phyloP scores from a whole-genome alignment of 2,888 invertebrate species.

The Cephus pygmeus region DNA sequence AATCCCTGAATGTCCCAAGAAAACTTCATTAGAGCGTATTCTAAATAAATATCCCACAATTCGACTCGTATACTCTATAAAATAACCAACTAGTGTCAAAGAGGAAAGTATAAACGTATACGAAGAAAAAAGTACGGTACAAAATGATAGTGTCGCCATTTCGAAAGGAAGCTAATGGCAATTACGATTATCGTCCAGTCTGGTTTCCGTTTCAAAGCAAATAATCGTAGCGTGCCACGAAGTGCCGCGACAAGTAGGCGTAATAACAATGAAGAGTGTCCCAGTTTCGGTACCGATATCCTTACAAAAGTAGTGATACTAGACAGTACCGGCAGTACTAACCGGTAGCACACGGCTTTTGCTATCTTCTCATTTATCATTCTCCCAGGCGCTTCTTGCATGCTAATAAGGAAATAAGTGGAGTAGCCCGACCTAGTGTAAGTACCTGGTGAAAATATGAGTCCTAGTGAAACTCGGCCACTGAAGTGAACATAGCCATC shows the following conservation, averaged over 20 bases:
- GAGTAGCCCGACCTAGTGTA: constrained; percentile 16
- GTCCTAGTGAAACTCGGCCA: constrained; percentile 7
- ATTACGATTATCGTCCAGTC: background rate
- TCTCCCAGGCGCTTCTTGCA: constrained; percentile 30
- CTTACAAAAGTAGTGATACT: constrained; percentile 4
- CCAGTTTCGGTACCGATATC: constrained; percentile 7
- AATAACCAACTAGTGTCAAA: background rate
- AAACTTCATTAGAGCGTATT: background rate
- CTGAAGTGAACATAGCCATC: background rate
- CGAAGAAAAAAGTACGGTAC: background rate
- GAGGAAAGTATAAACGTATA: background rate
- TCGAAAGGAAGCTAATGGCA: background rate
- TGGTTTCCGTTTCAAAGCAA: background rate
- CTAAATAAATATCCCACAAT: background rate
- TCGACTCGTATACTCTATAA: background rate
- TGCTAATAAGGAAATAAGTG: constrained; percentile 31
- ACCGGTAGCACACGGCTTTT: constrained; percentile 13
- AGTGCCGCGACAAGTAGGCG: background rate
- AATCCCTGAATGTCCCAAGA: background rate
- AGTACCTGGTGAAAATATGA: background rate
- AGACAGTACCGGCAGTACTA: background rate
- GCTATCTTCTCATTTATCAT: constrained; percentile 32
- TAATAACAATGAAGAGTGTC: background rate
- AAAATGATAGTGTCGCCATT: background rate
- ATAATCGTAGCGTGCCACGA: background rate